Base-by-base conservation (phyloP, 2,888 invertebrate genomes). In the Cantharis flavilabris region DNA sequence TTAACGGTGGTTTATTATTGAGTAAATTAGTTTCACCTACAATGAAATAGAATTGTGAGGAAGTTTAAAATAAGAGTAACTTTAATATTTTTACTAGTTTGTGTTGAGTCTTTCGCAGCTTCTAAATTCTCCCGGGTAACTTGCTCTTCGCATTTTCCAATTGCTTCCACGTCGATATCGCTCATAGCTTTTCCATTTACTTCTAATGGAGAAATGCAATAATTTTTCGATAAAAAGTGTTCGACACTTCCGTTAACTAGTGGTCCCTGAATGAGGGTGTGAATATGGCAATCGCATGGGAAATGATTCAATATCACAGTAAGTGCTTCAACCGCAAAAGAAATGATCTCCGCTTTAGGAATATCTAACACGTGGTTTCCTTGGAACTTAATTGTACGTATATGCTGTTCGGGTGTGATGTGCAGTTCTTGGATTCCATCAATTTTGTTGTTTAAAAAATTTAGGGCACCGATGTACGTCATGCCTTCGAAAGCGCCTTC, bases 221-320 rank as follows among this genome's bases (percentile, higher is more conserved):
- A 95, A 88, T 97, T 97, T 83, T 93, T 93, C 76, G 92, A 91
- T 78, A 93, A 90, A 85, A 95, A 95, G 77, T 93, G 93, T 67
- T 90, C 89, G 81, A 90, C 88, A 79, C 92, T 92, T 26, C 92
- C 92, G 85, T 94, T 92, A 20, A 94, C 94, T 80, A 96, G 89
- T 62, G 95, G 94, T 79, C 95, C 94, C 75, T 93, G 92, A 73
- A 96, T 89, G 33, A 96, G 91, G 76, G 94, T 93, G 84, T 94
- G 94, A 70, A 94, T 91, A 83, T 95, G 95, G 85, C 96, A 97
- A 88, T 96, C 96, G 87, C 96, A 97, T 2, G 96, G 96, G 86
- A 96, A 93, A 85, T 96, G 96, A 88, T 97, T 97, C 70, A 93
- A 92, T 76, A 92, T 90, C 84, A 95, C 93, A 84, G 93, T 92